A percentile compares a stretch with the other conserved stretches of the same genome.
Conservation (phyloP, 2,797 vertebrate species). For the Sebastes minor region DNA sequence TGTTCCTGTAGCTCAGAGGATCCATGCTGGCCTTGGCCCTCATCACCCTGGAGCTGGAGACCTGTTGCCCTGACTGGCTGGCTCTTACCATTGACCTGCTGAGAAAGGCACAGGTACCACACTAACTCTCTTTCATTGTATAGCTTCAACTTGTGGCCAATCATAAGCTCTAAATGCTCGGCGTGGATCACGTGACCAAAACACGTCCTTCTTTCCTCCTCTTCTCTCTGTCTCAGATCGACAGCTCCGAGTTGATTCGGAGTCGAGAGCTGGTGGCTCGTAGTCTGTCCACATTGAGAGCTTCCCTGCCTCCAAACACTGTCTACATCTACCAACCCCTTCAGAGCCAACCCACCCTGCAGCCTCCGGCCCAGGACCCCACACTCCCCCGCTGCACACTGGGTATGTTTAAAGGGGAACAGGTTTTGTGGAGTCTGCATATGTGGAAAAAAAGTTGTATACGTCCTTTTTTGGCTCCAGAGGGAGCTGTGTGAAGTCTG, state of each 20-base stretch:
- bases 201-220: not conserved
- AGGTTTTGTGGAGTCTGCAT: no score
- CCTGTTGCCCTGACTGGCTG: constrained; percentile 94
- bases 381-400: constrained; percentile 57
- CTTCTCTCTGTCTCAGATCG: constrained; percentile 79
- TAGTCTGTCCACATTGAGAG: constrained; percentile 88
- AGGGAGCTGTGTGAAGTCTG: no score
- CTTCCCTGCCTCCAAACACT: constrained; percentile 92
- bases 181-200: not conserved
- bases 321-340: constrained; percentile 96
- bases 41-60: constrained; percentile 96
- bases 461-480: no score
- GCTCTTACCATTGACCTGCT: constrained; percentile 93
- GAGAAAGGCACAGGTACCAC: constrained; percentile 81
- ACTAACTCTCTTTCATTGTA: not conserved
- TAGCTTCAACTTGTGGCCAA: not conserved
- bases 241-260: constrained; percentile 92
- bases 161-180: not conserved
- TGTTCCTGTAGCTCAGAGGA: constrained; percentile 83
- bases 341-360: constrained; percentile 23
- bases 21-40: constrained; percentile 94
- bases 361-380: constrained; percentile 71
- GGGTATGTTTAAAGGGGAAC: constrained; percentile 17
- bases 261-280: constrained; percentile 92
- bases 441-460: not conserved